A percentile compares a stretch with the other conserved stretches of the same genome.
Conservation (phyloP, 2,888 invertebrate genomes). For the Acrobasis consociella region DNA sequence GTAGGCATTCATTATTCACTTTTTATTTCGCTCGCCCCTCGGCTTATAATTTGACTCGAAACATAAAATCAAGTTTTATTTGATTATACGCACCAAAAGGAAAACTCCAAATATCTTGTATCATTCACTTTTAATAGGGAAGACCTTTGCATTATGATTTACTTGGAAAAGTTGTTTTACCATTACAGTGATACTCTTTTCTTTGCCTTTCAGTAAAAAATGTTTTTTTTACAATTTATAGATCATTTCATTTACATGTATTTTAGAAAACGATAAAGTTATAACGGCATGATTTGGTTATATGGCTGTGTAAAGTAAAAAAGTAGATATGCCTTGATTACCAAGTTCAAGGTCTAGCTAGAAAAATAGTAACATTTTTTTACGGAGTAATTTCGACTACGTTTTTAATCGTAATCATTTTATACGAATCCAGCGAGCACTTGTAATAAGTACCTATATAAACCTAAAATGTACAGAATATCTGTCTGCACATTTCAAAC, state of each 20-base stretch:
- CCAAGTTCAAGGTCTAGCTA: too few relatives aligned
- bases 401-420: too few relatives aligned
- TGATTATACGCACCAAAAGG: slow-evolving; percentile 74
- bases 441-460: slow-evolving; percentile 24
- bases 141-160: slow-evolving; percentile 58
- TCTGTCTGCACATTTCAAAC: slow-evolving; percentile 60
- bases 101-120: slow-evolving; percentile 67
- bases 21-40: slow-evolving; percentile 79
- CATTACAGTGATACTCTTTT: slow-evolving; percentile 32
- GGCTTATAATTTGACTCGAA: slow-evolving; percentile 81
- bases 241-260: too few relatives aligned
- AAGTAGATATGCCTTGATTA: too few relatives aligned
- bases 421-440: slow-evolving; percentile 8
- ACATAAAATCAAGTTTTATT: slow-evolving; percentile 83
- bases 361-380: too few relatives aligned
- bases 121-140: slow-evolving; percentile 70
- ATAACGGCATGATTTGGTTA: too few relatives aligned
- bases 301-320: too few relatives aligned
- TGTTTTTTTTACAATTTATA: too few relatives aligned
- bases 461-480: slow-evolving; percentile 28
- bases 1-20: slow-evolving; percentile 82
- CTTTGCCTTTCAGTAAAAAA: background rate
- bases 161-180: slow-evolving; percentile 49
- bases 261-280: too few relatives aligned
- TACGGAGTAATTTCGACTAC: too few relatives aligned